Evolutionary conservation across 2,797 vertebrate genomes (phyloP).

Genomic region (Morelia viridis): DNA sequence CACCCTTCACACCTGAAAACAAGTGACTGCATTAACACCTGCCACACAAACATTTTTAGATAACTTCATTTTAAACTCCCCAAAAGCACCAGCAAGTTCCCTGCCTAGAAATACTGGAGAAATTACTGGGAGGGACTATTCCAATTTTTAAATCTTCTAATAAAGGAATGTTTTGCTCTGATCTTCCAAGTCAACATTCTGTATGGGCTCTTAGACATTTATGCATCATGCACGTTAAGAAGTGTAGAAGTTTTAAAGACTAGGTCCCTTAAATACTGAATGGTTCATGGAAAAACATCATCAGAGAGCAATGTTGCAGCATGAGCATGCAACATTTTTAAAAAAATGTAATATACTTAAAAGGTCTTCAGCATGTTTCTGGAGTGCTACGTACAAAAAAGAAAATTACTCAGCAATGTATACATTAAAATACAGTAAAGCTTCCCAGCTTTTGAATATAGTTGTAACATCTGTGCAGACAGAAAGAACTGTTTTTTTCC

Average conservation of each 20-base stretch:
- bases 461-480: conserved; percentile 41
- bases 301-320: conserved; percentile 42
- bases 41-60: conserved; percentile 66
- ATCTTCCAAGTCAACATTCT: conserved; percentile 37
- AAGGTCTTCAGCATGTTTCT: conserved; percentile 22
- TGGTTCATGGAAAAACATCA: conserved; percentile 50
- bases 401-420: conserved; percentile 31
- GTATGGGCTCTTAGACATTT: conserved; percentile 50
- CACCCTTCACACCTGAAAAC: conserved; percentile 67
- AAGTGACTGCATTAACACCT: conserved; percentile 65
- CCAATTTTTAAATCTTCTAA: conserved; percentile 34
- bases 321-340: neutral
- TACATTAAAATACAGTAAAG: conserved; percentile 50
- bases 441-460: conserved; percentile 28
- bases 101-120: conserved; percentile 42
- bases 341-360: neutral
- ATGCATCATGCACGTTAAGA: conserved; percentile 53
- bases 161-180: conserved; percentile 26
- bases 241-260: conserved; percentile 46
- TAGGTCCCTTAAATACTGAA: conserved; percentile 55
- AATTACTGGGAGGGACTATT: conserved; percentile 55
- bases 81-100: conserved; percentile 54
- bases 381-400: conserved; percentile 20
- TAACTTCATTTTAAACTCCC: conserved; percentile 70
- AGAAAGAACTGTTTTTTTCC: conserved; percentile 33